These are phyloP conservation scores for Acleris sparsana DNA, from an alignment of 2,888 invertebrate genomes.

Conservation along the genomic window DNA sequence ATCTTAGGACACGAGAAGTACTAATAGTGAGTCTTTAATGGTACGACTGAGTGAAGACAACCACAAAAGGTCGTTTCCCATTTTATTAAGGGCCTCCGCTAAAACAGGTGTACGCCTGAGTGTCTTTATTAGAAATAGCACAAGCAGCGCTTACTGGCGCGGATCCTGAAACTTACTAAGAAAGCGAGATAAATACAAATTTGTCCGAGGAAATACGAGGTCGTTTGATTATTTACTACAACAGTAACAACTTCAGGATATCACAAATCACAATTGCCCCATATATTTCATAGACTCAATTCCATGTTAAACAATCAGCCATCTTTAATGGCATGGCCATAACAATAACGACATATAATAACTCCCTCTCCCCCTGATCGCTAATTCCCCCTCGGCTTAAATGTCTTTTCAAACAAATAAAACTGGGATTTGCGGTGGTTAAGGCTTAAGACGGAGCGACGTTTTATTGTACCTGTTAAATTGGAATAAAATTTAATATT, in stretches of 20 bases:
- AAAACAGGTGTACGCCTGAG: too few species aligned
- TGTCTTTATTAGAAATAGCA: too few species aligned
- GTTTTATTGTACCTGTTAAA: slow-evolving; percentile 32
- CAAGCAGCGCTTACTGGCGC: too few species aligned
- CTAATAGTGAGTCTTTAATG: too few species aligned
- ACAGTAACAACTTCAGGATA: too few species aligned
- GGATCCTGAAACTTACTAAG: too few species aligned
- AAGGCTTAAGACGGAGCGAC: slow-evolving; percentile 24
- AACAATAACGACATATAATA: slow-evolving; percentile 25
- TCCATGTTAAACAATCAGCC: background rate
- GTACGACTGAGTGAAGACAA: too few species aligned
- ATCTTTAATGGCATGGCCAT: slow-evolving; percentile 2
- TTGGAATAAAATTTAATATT: slow-evolving; percentile 33
- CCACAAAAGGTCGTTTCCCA: too few species aligned
- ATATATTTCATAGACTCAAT: background rate
- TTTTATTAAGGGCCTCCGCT: too few species aligned
- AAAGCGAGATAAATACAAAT: too few species aligned
- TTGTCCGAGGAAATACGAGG: background rate
- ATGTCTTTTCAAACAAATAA: slow-evolving; percentile 72
- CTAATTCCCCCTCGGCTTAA: slow-evolving; percentile 43
- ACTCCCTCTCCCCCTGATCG: slow-evolving; percentile 19
- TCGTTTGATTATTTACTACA: background rate
- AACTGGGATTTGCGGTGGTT: slow-evolving; percentile 53
- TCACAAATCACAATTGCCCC: background rate
- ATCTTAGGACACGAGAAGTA: too few species aligned